Conservation (phyloP, 2,113 vertebrate species). For the Madoqua kirkii region DNA sequence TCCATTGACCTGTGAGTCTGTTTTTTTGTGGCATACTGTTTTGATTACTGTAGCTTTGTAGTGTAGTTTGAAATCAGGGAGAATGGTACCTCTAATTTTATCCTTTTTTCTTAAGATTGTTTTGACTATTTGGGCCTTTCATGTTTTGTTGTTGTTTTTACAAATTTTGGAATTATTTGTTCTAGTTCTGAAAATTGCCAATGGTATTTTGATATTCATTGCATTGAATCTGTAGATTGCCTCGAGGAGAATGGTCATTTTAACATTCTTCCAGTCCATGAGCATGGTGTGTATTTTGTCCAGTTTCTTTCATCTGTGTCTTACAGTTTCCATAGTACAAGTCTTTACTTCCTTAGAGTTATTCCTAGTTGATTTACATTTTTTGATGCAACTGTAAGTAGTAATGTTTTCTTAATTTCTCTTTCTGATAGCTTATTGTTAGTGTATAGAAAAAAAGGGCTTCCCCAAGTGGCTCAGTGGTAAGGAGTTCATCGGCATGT, state of each 20-base stretch:
- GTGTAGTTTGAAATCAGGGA: not conserved
- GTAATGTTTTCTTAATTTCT: not conserved
- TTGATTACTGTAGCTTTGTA: not conserved
- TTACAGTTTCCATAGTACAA: not conserved
- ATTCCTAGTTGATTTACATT: not conserved
- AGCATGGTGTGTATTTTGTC: not conserved
- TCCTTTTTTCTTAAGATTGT: not conserved
- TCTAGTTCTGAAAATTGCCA: not conserved
- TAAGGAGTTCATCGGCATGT: not conserved
- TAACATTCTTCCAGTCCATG: not conserved
- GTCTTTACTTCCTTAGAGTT: not conserved
- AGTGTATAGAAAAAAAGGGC: not conserved
- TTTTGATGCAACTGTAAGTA: not conserved
- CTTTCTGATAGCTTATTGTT: not conserved
- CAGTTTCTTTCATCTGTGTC: not conserved
- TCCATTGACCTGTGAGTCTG: not conserved
- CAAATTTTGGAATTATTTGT: not conserved
- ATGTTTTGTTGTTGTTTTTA: not conserved
- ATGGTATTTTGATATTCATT: not conserved
- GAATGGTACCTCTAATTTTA: not conserved
- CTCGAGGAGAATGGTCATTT: not conserved
- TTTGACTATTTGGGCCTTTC: not conserved
- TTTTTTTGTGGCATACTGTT: not conserved
- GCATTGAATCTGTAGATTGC: not conserved
- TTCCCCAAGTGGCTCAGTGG: not conserved